phyloP scores from a whole-genome alignment of 2,888 invertebrate species.

The Mythimna pallens region DNA sequence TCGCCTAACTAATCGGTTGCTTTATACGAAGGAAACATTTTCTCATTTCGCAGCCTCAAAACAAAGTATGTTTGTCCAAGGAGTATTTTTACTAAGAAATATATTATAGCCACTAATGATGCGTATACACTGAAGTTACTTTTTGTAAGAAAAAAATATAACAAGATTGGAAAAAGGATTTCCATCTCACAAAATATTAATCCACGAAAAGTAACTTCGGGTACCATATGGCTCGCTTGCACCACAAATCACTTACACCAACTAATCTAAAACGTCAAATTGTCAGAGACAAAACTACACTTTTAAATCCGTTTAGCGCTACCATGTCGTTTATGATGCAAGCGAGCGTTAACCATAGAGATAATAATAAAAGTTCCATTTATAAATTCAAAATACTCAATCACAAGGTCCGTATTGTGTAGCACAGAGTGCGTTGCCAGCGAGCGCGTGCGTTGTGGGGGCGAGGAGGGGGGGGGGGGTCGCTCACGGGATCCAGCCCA shows the following conservation, averaged over 20 bases:
- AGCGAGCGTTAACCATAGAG: neutral
- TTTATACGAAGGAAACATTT: constrained; percentile 5
- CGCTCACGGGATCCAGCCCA: constrained; percentile 92
- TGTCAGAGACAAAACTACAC: neutral
- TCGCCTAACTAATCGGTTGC: constrained; percentile 12
- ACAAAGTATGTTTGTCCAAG: neutral
- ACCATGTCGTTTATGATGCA: neutral
- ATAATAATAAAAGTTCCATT: neutral
- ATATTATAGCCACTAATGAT: neutral
- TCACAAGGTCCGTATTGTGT: constrained; percentile 55
- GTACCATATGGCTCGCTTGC: neutral
- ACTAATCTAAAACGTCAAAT: constrained; percentile 8
- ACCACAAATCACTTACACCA: neutral
- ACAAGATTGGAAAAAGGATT: too few species aligned
- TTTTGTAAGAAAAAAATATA: too few species aligned
- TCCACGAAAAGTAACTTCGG: too few species aligned
- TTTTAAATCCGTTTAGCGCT: too few species aligned
- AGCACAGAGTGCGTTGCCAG: constrained; percentile 55
- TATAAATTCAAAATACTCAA: constrained; percentile 62
- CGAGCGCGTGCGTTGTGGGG: constrained; percentile 58
- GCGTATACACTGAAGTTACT: too few species aligned
- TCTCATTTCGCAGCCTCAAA: neutral
- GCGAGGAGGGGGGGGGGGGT: constrained; percentile 26
- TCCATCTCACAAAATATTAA: too few species aligned
- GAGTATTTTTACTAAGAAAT: constrained; percentile 17